Evolutionary conservation across 2,888 invertebrate genomes (phyloP).

Genomic region (Metalampra italica): DNA sequence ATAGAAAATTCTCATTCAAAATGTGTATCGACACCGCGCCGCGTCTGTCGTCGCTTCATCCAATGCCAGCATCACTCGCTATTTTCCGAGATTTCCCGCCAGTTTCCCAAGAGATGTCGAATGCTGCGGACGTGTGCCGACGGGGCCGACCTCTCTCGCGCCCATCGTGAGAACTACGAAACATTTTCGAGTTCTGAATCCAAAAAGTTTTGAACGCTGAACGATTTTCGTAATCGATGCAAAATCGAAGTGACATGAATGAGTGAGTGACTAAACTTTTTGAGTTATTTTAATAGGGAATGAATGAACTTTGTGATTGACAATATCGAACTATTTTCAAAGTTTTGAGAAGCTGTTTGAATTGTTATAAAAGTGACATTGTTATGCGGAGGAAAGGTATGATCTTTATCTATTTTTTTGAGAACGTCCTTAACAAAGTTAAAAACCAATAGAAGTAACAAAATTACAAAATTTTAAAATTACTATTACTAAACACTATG

Average conservation of each 20-base stretch:
- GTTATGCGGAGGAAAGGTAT: no score
- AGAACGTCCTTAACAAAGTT: no score
- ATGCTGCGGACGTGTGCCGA: slow-evolving; percentile 31
- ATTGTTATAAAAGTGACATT: no score
- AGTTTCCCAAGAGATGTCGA: slow-evolving; percentile 40
- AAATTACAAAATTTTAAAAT: no score
- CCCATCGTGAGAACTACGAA: not conserved
- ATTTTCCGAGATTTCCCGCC: slow-evolving; percentile 38
- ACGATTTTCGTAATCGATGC: not conserved
- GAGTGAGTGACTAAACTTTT: not conserved
- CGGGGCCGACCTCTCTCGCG: not conserved
- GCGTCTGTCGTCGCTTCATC: no score
- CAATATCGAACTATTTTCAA: not conserved
- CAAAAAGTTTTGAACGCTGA: not conserved
- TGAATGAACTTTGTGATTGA: not conserved
- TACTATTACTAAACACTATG: no score
- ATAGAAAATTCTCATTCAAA: no score
- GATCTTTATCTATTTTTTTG: no score
- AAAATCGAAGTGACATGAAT: not conserved
- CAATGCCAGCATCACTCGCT: not conserved
- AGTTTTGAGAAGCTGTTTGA: no score
- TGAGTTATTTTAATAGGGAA: not conserved
- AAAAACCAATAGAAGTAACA: no score
- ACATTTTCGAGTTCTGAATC: slow-evolving; percentile 1
- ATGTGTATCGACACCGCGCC: no score